These are phyloP conservation scores for Lepus oiostolus DNA, from an alignment of 2,797 vertebrate species.

Conservation along the genomic window DNA sequence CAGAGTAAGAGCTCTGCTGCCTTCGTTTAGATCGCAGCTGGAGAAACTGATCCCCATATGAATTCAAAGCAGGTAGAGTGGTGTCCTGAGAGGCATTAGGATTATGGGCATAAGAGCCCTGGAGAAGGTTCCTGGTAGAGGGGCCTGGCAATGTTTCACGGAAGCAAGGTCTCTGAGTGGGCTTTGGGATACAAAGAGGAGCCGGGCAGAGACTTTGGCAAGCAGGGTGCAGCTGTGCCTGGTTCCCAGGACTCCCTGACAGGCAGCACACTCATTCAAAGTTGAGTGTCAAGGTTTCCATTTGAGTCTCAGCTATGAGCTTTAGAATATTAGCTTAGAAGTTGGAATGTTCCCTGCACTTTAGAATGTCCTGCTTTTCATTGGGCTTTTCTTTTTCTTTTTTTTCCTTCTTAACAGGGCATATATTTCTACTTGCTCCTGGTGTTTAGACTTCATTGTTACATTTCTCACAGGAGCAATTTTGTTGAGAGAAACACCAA, in stretches of 20 bases:
- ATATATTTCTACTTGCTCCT: slow-evolving; percentile 33
- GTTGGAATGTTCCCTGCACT: neutral
- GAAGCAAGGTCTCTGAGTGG: neutral
- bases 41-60: neutral
- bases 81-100: neutral
- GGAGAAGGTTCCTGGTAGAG: neutral
- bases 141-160: neutral
- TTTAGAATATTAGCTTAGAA: slow-evolving; percentile 48
- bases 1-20: neutral
- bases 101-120: neutral
- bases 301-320: neutral
- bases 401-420: neutral
- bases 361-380: neutral
- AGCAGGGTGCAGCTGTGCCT: neutral
- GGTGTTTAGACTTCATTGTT: neutral
- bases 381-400: neutral
- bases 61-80: neutral
- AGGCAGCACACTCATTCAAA: neutral
- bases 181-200: neutral
- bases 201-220: neutral
- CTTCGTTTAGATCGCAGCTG: neutral
- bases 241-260: neutral
- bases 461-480: slow-evolving; percentile 42
- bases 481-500: slow-evolving; percentile 57
- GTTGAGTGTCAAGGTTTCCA: neutral